phyloP scores from a whole-genome alignment of 2,113 vertebrate species.

The Gorsachius goisagi region DNA sequence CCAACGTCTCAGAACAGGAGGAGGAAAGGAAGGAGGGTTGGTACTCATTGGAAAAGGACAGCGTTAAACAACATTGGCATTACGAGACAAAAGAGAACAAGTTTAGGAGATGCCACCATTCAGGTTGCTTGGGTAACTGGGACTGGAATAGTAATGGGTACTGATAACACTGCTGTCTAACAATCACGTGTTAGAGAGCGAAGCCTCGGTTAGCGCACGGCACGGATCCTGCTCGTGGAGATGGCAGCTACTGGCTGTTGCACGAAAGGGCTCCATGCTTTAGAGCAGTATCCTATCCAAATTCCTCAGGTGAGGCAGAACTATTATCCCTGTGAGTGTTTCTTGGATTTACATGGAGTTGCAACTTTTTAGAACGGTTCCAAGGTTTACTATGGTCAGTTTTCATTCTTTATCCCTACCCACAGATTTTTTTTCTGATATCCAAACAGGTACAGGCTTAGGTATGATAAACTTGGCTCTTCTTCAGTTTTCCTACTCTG shows the following conservation, averaged over 20 bases:
- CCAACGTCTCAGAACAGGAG: not conserved
- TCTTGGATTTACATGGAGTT: not conserved
- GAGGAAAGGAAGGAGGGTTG: not conserved
- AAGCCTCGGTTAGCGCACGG: not conserved
- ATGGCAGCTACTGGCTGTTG: not conserved
- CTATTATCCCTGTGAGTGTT: not conserved
- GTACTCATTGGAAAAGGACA: not conserved
- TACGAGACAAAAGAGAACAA: not conserved
- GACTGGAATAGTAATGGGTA: not conserved
- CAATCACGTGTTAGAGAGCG: accelerated
- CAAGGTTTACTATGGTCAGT: not conserved
- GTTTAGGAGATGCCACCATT: not conserved
- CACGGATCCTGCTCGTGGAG: not conserved
- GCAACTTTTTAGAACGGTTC: not conserved
- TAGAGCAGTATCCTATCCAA: not conserved
- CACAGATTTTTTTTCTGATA: not conserved
- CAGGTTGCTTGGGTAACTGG: not conserved
- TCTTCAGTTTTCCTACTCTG: not conserved
- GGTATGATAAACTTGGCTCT: not conserved
- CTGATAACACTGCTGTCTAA: not conserved
- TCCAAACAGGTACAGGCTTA: not conserved
- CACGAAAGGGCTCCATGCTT: not conserved
- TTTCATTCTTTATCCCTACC: not conserved
- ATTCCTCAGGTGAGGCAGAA: not conserved
- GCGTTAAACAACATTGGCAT: not conserved